phyloP scores from a whole-genome alignment of 2,888 invertebrate genomes.

The Polyommatus icarus region DNA sequence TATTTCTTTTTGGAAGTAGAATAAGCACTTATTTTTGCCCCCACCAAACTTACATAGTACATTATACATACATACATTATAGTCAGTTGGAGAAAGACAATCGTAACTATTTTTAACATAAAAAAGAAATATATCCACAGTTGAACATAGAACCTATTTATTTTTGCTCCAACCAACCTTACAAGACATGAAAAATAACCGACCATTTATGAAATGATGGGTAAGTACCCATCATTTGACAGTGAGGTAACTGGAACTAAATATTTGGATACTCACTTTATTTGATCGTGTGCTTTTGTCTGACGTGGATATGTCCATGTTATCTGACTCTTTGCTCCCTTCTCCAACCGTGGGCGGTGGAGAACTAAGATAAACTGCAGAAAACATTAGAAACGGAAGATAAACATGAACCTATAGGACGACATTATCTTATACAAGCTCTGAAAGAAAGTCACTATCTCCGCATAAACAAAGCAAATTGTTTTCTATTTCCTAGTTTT shows the following conservation, averaged over 20 bases:
- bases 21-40: not conserved
- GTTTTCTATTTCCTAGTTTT: conserved; percentile 36
- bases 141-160: too few species aligned
- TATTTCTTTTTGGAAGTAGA: not conserved
- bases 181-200: not conserved
- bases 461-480: conserved; percentile 38
- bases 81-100: not conserved
- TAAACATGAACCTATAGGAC: conserved; percentile 49
- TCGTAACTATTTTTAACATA: not conserved
- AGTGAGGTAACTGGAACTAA: not conserved
- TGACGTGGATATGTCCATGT: conserved; percentile 48
- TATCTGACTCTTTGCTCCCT: conserved; percentile 47
- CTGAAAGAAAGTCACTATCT: conserved; percentile 50
- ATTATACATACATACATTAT: too few species aligned
- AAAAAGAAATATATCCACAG: too few species aligned
- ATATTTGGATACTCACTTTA: conserved; percentile 47
- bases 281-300: conserved; percentile 46
- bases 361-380: conserved; percentile 50
- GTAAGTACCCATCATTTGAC: too few species aligned
- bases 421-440: conserved; percentile 39
- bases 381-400: conserved; percentile 51
- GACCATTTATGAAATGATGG: not conserved
- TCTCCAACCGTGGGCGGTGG: conserved; percentile 41
- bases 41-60: too few species aligned
- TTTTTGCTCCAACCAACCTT: not conserved